Evolutionary conservation across 2,113 vertebrate species (phyloP).

Genomic region (Acanthisitta chloris): DNA sequence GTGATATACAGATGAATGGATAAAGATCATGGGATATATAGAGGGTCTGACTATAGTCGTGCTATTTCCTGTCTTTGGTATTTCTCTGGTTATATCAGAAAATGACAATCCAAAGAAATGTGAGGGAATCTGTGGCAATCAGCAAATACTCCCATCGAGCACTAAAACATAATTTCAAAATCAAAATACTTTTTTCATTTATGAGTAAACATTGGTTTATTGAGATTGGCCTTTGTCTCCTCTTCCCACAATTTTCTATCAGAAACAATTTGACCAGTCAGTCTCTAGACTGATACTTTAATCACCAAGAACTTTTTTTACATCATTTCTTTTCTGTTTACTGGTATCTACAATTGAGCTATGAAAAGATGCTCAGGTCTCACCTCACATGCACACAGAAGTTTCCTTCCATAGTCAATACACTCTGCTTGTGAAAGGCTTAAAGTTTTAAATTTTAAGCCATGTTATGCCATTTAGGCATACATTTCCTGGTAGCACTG

Average conservation of each 20-base stretch:
- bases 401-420: neutral
- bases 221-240: neutral
- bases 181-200: neutral
- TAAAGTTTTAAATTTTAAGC: neutral
- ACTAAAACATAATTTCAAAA: neutral
- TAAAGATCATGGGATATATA: neutral
- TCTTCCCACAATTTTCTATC: neutral
- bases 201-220: neutral
- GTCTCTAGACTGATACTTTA: neutral
- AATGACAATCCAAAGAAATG: neutral
- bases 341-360: neutral
- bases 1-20: neutral
- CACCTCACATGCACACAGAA: neutral
- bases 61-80: neutral
- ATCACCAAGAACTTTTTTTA: neutral
- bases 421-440: neutral
- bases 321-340: neutral
- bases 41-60: neutral
- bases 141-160: neutral
- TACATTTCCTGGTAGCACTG: neutral
- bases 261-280: neutral
- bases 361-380: neutral
- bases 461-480: neutral
- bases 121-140: neutral
- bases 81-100: neutral